Conservation (phyloP, 2,888 invertebrate genomes). For the Patella pellucida region DNA sequence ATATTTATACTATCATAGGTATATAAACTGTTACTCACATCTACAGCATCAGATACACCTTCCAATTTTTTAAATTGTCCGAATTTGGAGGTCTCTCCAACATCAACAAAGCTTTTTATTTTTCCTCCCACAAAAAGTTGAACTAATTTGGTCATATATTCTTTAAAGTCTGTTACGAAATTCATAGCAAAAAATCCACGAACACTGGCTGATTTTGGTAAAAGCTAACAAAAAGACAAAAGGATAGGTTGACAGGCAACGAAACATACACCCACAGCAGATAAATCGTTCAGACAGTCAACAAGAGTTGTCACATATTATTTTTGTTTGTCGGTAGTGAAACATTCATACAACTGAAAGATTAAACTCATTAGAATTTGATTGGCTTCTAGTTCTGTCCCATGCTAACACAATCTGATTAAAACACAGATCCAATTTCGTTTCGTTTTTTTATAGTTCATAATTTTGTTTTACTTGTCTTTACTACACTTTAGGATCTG, state of each 20-base stretch:
- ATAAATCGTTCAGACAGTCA: too few relatives aligned
- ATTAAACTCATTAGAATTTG: not conserved
- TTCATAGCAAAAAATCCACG: slow-evolving; percentile 64
- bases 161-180: slow-evolving; percentile 41
- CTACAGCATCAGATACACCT: slow-evolving; percentile 59
- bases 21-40: slow-evolving; percentile 43
- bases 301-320: too few relatives aligned
- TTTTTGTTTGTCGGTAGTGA: not conserved
- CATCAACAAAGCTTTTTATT: slow-evolving; percentile 55
- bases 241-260: too few relatives aligned
- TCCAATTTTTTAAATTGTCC: slow-evolving; percentile 62
- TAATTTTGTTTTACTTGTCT: too few relatives aligned
- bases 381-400: too few relatives aligned
- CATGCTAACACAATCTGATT: too few relatives aligned
- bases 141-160: slow-evolving; percentile 51
- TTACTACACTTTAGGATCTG: too few relatives aligned
- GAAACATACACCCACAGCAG: too few relatives aligned
- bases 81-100: slow-evolving; percentile 42
- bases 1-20: not conserved
- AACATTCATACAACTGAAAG: not conserved
- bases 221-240: slow-evolving; percentile 45
- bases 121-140: slow-evolving; percentile 44
- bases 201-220: slow-evolving; percentile 61
- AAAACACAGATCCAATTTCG: too few relatives aligned
- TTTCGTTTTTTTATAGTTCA: too few relatives aligned